These are phyloP conservation scores for Geotrupes spiniger DNA, from an alignment of 2,888 invertebrate species.

Conservation along the genomic window DNA sequence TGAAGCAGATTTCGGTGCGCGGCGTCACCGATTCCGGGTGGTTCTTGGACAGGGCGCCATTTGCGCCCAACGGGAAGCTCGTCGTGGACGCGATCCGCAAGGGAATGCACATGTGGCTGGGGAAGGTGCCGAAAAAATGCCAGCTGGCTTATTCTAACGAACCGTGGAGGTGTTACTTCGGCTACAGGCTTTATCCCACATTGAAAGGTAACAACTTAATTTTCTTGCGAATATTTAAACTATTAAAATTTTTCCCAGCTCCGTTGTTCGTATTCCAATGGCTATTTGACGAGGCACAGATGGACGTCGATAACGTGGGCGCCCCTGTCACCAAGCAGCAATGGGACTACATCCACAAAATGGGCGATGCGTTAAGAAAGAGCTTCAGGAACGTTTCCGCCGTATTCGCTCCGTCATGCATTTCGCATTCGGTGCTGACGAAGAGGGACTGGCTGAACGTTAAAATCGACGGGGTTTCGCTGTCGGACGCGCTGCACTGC, in stretches of 20 bases:
- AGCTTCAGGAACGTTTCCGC: constrained; percentile 83
- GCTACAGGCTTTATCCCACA: constrained; percentile 82
- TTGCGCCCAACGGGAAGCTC: constrained; percentile 56
- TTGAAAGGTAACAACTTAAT: constrained; percentile 60
- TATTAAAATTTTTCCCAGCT: constrained; percentile 58
- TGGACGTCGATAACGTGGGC: constrained; percentile 88
- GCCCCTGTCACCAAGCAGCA: constrained; percentile 85
- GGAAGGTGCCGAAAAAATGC: constrained; percentile 76
- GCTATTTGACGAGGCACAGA: constrained; percentile 92
- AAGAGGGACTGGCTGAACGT: constrained; percentile 85
- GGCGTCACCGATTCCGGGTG: constrained; percentile 93
- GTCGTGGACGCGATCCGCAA: constrained; percentile 63
- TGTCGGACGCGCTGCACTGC: constrained; percentile 82
- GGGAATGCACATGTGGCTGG: constrained; percentile 78
- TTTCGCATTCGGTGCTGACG: constrained; percentile 86
- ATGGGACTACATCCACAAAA: constrained; percentile 90
- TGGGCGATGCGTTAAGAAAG: constrained; percentile 79
- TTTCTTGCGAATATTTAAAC: too few relatives aligned
- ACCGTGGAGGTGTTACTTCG: constrained; percentile 91
- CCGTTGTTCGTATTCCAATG: constrained; percentile 93
- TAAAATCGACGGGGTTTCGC: constrained; percentile 72
- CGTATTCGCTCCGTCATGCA: constrained; percentile 90
- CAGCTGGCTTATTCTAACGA: constrained; percentile 65
- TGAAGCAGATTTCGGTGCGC: constrained; percentile 65
- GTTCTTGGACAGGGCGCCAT: constrained; percentile 86